Base-by-base conservation (phyloP, 2,797 vertebrate species). In the Hyperoplus immaculatus region DNA sequence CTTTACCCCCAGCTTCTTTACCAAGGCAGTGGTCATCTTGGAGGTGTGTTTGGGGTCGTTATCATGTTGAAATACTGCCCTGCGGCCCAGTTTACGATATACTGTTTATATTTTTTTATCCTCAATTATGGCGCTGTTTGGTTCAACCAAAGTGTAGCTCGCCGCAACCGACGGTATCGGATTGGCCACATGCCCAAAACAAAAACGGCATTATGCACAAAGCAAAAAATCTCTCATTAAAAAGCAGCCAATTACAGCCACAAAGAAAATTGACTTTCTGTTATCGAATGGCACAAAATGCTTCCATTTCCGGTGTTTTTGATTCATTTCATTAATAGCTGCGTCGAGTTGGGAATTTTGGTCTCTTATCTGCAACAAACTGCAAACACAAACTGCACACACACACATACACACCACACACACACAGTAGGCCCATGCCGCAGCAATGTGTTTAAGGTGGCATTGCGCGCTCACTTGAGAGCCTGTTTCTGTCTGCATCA, bases 311-410 rank as follows among this genome's bases (percentile, higher is more conserved):
- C 83, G 71, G 15, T 69, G 45, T 77, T 74, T 85, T 81, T 89
- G 79, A 86, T 90, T 88, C 73, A 89, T 88, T 89, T 86, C 75
- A 90, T 87, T 87, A 85, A 87, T 88, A 87, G 29, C 72, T 21
- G 77, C 78, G 81, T 49, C 5, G 63, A 83, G 69, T 86, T 77
- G 70, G 67, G 82, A 74, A 61, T 85, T 80, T 50, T 58, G 55
- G 56, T 85, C 73, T 73, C 68, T 86, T 88, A 83, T 91, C 90
- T 80, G 62, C 56, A 21, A 69, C 72, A 60, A 2, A 61, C 6
- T 41, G 4, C 63, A 49, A 41, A 67, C 39, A 49, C 18, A 11
- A 54, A 13, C 15, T 66, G 49, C 54, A 57, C 16, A 36, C 61
- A 29, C 70, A 53, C 60, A 29, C 1, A 29, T 29, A 1, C 2